Evolutionary conservation across 2,888 invertebrate species (phyloP).

Genomic region (Stenurella melanura): DNA sequence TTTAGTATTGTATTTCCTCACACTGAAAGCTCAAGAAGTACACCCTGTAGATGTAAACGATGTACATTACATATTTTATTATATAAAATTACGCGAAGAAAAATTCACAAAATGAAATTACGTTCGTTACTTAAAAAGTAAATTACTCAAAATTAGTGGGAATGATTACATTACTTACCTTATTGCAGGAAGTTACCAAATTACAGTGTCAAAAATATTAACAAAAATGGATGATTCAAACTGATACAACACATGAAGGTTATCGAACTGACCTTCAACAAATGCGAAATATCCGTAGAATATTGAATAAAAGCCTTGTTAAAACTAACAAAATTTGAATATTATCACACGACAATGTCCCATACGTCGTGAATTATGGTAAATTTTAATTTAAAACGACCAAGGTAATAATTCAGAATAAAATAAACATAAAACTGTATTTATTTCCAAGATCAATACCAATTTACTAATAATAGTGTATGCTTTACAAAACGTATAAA

Average conservation of each 20-base stretch:
- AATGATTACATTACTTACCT: conserved; percentile 15
- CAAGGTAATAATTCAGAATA: not conserved
- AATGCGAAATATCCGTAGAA: conserved; percentile 60
- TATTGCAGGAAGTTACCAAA: conserved; percentile 36
- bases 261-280: conserved; percentile 63
- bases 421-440: not conserved
- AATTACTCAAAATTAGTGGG: not conserved
- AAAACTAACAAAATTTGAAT: conserved; percentile 60
- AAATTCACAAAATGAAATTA: not conserved
- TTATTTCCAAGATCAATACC: not conserved
- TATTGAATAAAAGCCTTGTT: conserved; percentile 58
- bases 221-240: conserved; percentile 38
- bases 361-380: conserved; percentile 10
- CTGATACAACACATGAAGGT: conserved; percentile 55
- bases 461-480: not conserved
- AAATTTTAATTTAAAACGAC: not conserved
- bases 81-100: not conserved
- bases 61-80: too few relatives aligned
- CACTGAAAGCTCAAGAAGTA: too few relatives aligned
- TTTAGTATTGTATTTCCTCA: too few relatives aligned
- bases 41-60: too few relatives aligned
- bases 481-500: not conserved
- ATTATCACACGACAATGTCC: conserved; percentile 52
- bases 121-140: not conserved
- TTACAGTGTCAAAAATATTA: conserved; percentile 33